Percentiles rank a stretch among this genome's conserved stretches.
Evolutionary conservation across 2,797 vertebrate species (phyloP).

Genomic region (Channa striata): DNA sequence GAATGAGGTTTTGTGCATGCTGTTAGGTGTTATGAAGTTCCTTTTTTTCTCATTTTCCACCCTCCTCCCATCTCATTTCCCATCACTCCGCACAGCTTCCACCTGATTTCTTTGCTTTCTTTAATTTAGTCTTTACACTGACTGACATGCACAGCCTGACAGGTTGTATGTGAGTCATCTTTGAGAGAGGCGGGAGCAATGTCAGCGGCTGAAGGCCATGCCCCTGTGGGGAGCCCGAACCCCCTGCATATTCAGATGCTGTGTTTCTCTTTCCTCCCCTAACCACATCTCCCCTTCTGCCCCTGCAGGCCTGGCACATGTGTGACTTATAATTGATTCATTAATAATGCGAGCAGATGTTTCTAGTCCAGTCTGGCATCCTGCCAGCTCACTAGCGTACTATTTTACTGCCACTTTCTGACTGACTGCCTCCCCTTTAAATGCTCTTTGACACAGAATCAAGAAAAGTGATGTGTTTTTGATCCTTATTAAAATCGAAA

Average conservation of each 20-base stretch:
- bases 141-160: constrained; percentile 38
- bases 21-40: too few relatives aligned
- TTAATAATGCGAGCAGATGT: constrained; percentile 86
- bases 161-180: constrained; percentile 61
- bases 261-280: constrained; percentile 22
- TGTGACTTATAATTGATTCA: constrained; percentile 85
- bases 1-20: background rate
- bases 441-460: constrained; percentile 68
- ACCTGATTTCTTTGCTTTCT: constrained; percentile 13
- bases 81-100: constrained; percentile 13
- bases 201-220: constrained; percentile 53
- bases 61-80: background rate
- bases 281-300: constrained; percentile 5
- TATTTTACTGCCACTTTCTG: constrained; percentile 52
- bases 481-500: constrained; percentile 38
- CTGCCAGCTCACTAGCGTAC: constrained; percentile 56
- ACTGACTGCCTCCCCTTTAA: constrained; percentile 57
- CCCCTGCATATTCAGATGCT: constrained; percentile 42
- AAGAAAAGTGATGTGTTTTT: constrained; percentile 48
- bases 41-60: background rate
- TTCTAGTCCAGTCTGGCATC: constrained; percentile 71
- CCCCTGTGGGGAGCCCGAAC: constrained; percentile 45
- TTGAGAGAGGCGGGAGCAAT: constrained; percentile 38
- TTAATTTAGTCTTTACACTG: constrained; percentile 12
- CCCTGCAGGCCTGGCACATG: constrained; percentile 76